Percentiles rank a stretch among this genome's conserved stretches.
Evolutionary conservation across 2,797 vertebrate genomes (phyloP).

Genomic region (Peromyscus melanophrys): DNA sequence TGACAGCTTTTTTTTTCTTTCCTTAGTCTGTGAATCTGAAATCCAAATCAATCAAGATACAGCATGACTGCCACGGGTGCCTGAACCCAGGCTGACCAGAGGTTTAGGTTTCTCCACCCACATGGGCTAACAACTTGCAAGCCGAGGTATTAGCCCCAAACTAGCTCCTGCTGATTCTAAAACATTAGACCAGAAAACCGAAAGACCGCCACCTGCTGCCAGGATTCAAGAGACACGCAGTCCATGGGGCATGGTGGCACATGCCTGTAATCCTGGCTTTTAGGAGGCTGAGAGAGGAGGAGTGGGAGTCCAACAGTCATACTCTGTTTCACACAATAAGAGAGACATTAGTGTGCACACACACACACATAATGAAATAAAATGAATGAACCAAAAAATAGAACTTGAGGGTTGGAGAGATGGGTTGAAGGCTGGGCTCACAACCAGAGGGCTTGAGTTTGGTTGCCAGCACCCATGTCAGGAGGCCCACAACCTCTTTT

Average conservation of each 20-base stretch:
- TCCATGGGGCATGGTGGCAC: background rate
- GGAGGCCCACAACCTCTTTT: background rate
- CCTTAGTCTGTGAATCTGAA: background rate
- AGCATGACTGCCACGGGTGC: background rate
- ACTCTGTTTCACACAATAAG: background rate
- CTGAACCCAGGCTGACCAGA: background rate
- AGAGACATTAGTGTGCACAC: background rate
- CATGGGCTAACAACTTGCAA: background rate
- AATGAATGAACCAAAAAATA: background rate
- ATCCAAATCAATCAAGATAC: background rate
- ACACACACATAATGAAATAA: background rate
- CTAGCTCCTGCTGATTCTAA: constrained; percentile 23
- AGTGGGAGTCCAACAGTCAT: background rate
- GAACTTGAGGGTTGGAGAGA: background rate
- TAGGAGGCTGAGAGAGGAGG: background rate
- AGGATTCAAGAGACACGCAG: constrained; percentile 45
- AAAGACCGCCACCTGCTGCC: background rate
- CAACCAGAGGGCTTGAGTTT: background rate
- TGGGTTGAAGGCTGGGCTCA: background rate
- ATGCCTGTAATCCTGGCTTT: background rate
- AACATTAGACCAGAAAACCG: background rate
- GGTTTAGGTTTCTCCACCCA: background rate
- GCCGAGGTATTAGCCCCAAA: constrained; percentile 23
- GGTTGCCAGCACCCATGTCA: background rate
- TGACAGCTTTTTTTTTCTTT: background rate